Conservation (phyloP, 2,113 vertebrate genomes). For the Gasterosteus aculeatus region DNA sequence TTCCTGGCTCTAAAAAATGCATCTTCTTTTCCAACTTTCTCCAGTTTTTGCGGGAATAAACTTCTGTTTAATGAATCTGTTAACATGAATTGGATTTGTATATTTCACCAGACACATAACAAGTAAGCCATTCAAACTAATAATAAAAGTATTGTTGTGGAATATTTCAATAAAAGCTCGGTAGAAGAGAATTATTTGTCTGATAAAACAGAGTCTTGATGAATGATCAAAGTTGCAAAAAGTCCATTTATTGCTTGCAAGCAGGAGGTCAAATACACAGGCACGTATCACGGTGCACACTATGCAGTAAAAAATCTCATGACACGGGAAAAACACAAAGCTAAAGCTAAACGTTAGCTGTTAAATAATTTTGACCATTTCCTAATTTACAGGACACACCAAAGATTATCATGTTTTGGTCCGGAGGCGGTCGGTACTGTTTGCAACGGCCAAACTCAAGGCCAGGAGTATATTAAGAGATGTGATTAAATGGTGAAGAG, state of each 20-base stretch:
- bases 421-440: background rate
- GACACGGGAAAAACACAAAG: background rate
- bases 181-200: no score
- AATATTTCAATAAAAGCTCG: no score
- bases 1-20: background rate
- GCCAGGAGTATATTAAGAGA: constrained; percentile 33
- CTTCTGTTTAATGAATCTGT: background rate
- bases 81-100: background rate
- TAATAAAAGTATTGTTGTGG: background rate
- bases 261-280: no score
- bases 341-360: background rate
- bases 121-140: background rate
- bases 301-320: background rate
- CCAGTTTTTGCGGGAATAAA: no score
- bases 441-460: constrained; percentile 17
- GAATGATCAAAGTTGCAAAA: no score
- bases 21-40: background rate
- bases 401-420: background rate
- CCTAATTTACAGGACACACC: background rate
- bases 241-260: no score
- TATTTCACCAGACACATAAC: background rate
- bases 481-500: constrained; percentile 48
- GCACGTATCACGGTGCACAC: no score
- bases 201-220: no score
- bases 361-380: background rate